phyloP scores from a whole-genome alignment of 1,140 invertebrate species.

The Lucilia cuprina region DNA sequence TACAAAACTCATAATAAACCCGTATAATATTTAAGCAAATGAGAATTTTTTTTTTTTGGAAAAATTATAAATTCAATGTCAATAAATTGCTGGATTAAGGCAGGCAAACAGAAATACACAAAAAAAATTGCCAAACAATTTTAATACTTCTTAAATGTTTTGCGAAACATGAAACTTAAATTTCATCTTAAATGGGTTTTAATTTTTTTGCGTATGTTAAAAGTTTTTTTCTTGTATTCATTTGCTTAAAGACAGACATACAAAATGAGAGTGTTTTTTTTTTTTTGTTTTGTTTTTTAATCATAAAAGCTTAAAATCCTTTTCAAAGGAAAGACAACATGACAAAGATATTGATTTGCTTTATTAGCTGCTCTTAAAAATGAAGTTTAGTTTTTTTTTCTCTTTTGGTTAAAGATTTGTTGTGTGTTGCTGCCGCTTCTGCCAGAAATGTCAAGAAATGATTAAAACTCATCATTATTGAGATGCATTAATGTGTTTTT shows the following conservation, averaged over 20 bases:
- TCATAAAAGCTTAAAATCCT: slow-evolving; percentile 3
- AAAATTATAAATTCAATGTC: slow-evolving; percentile 4
- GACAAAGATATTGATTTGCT: slow-evolving; percentile 1
- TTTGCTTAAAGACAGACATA: neutral
- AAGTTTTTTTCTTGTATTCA: neutral
- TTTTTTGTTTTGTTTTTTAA: neutral
- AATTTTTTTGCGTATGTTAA: neutral
- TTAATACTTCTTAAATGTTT: neutral
- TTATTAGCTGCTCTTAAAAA: neutral
- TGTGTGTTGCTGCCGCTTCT: neutral
- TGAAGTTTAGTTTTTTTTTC: neutral
- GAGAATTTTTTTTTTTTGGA: neutral
- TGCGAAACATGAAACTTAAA: neutral
- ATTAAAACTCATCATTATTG: slow-evolving; percentile 8
- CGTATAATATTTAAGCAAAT: neutral
- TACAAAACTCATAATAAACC: neutral
- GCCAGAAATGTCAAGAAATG: neutral
- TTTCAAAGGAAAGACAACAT: neutral
- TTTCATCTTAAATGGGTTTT: neutral
- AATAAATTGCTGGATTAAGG: slow-evolving; percentile 8
- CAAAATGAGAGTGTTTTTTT: too few relatives aligned
- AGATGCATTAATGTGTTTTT: neutral
- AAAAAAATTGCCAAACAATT: neutral
- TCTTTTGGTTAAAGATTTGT: neutral
- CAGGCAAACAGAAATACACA: neutral